Evolutionary conservation across 2,888 invertebrate genomes (phyloP).

Genomic region (Lasioglossum figueresi): DNA sequence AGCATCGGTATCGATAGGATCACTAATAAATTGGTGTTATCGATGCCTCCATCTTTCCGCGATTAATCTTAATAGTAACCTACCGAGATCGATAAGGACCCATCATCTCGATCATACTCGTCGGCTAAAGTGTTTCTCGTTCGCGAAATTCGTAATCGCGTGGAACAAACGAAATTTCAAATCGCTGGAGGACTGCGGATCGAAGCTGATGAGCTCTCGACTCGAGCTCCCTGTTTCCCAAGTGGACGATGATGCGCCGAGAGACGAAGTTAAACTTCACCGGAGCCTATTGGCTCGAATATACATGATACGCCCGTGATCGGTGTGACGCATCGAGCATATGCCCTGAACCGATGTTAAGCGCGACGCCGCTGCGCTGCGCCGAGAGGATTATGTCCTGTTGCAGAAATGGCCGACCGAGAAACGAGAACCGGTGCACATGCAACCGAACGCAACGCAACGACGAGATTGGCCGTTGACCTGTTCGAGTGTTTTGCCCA

Average conservation of each 20-base stretch:
- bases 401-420: slow-evolving; percentile 45
- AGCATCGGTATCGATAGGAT: background rate
- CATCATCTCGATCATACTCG: background rate
- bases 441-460: background rate
- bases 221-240: slow-evolving; percentile 11
- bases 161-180: slow-evolving; percentile 32
- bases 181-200: slow-evolving; percentile 14
- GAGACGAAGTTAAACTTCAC: slow-evolving; percentile 31
- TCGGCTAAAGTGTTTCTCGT: background rate
- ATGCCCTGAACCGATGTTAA: slow-evolving; percentile 24
- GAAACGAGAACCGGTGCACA: background rate
- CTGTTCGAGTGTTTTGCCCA: slow-evolving; percentile 44
- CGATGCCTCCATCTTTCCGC: background rate
- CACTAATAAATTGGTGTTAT: background rate
- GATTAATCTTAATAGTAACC: background rate
- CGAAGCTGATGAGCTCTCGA: slow-evolving; percentile 35
- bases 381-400: slow-evolving; percentile 57
- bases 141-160: slow-evolving; percentile 14
- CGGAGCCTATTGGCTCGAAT: slow-evolving; percentile 30
- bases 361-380: slow-evolving; percentile 2
- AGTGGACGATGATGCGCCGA: slow-evolving; percentile 25
- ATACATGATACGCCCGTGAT: background rate
- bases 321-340: slow-evolving; percentile 34
- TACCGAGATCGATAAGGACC: background rate
- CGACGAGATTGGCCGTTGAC: slow-evolving; percentile 18